Percentiles rank a stretch among this genome's conserved stretches.
These are phyloP conservation scores for Glaucidium brasilianum DNA, from an alignment of 2,113 vertebrate species.

Conservation along the genomic window DNA sequence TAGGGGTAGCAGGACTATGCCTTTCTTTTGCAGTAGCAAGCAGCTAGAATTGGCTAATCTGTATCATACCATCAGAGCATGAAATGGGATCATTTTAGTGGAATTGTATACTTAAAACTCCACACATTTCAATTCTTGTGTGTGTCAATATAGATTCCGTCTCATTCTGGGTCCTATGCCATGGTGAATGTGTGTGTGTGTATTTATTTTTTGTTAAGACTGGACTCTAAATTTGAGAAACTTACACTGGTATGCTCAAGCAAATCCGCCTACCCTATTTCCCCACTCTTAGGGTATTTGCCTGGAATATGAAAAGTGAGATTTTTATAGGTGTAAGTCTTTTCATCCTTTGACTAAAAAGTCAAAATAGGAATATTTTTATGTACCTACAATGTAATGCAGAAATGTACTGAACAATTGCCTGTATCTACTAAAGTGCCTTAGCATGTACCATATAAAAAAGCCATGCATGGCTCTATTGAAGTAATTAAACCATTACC, in stretches of 20 bases:
- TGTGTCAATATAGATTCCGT: background rate
- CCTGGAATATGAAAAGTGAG: constrained; percentile 25
- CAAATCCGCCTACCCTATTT: constrained; percentile 49
- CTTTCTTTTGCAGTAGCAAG: background rate
- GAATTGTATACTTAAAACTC: background rate
- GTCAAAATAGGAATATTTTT: background rate
- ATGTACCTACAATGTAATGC: background rate
- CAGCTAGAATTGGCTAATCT: background rate
- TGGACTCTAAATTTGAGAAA: constrained; percentile 59
- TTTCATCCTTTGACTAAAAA: background rate
- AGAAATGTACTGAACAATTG: background rate
- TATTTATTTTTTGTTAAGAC: background rate
- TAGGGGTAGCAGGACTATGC: background rate
- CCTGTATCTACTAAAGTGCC: background rate
- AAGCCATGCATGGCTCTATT: background rate
- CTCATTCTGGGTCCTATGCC: background rate
- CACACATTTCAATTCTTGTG: background rate
- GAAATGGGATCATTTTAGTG: background rate
- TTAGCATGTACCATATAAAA: background rate
- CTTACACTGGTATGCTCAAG: constrained; percentile 52
- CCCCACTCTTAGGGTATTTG: constrained; percentile 55
- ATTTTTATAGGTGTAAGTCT: constrained; percentile 49
- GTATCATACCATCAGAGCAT: background rate
- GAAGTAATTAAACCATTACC: background rate
- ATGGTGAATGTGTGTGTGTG: background rate